Evolutionary conservation across 2,888 invertebrate genomes (phyloP), one percentile per base, ranked within the genome.

Genomic region (Lamproptera curius): DNA sequence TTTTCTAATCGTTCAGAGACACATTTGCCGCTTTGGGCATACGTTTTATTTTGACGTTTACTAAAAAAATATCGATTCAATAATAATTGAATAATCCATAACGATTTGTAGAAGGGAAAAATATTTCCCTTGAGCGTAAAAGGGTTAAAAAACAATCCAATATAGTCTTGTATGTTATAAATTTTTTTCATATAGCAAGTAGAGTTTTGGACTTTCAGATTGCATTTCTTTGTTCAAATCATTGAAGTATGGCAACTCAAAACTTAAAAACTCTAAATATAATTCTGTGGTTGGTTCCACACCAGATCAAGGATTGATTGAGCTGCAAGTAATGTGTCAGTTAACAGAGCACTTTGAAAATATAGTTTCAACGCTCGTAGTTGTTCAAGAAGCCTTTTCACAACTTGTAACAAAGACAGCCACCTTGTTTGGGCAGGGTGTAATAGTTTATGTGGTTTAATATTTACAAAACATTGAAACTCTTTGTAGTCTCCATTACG

Each of bases 351-450:
- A 49, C 23, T 46, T 53, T 55, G 56, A 50, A 59, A 59, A 52
- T 59, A 62, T 42, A 61, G 20, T 53, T 57, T 58, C 37, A 61
- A 42, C 1, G 61, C 50, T 53, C 54, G 57, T 36, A 54, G 44
- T 45, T 57, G 56, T 58, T 61, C 58, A 23, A 59, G 37, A 54
- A 61, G 45, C 39, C 57, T 46, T 23, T 52, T 57, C 9, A 64
- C 61, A 9, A 57, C 61, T 15, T 46, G 42, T 34, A 47, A 46
- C 13, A 55, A 42, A 1, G 62, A 63, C 38, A 64, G 40, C 62
- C 61, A 62, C 42, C 58, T 58, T 37, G 59, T 64, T 57, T 62
- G 61, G 39, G 46, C 37, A 37, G 62, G 61, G 47, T 50, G 52
- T 31, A 54, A 31, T 16, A 56, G 46, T 52, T 51, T 50, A 16